Percentiles rank a stretch among this genome's conserved stretches.
phyloP scores from a whole-genome alignment of 2,797 vertebrate genomes.

The Alectoris magna region DNA sequence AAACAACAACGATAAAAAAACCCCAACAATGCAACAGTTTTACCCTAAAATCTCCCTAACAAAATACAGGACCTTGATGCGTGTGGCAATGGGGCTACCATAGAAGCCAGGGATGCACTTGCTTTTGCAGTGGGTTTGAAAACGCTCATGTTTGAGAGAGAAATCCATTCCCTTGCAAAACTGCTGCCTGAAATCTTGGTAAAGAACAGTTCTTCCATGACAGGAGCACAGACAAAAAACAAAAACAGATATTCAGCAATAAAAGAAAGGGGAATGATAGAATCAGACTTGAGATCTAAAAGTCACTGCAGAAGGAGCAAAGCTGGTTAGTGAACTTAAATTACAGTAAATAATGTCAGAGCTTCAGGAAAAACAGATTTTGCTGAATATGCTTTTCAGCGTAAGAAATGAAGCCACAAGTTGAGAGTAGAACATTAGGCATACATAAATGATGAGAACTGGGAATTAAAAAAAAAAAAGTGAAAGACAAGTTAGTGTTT shows the following conservation, averaged over 20 bases:
- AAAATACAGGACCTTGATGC: background rate
- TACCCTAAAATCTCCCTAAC: background rate
- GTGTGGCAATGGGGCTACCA: no score
- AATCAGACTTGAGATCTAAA: background rate
- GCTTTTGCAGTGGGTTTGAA: background rate
- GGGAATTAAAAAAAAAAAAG: constrained; percentile 11
- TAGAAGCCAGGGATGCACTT: background rate
- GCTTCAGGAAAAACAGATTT: background rate
- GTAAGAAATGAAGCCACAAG: background rate
- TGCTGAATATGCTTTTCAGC: constrained; percentile 8
- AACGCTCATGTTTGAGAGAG: no score
- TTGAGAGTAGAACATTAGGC: constrained; percentile 15
- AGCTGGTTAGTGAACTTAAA: background rate
- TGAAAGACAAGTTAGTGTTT: constrained; percentile 1
- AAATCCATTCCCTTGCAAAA: background rate
- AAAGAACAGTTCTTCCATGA: background rate
- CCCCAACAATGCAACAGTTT: background rate
- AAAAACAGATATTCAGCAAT: background rate
- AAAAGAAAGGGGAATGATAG: background rate
- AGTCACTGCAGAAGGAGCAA: background rate
- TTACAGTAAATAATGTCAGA: background rate
- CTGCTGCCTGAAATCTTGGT: background rate
- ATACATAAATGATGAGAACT: constrained; percentile 32
- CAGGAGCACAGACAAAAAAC: background rate
- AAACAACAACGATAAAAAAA: background rate